Percentiles rank a stretch among this genome's conserved stretches.
Evolutionary conservation across 1,140 invertebrate species (phyloP).

Genomic region (Zeugodacus cucurbitae): DNA sequence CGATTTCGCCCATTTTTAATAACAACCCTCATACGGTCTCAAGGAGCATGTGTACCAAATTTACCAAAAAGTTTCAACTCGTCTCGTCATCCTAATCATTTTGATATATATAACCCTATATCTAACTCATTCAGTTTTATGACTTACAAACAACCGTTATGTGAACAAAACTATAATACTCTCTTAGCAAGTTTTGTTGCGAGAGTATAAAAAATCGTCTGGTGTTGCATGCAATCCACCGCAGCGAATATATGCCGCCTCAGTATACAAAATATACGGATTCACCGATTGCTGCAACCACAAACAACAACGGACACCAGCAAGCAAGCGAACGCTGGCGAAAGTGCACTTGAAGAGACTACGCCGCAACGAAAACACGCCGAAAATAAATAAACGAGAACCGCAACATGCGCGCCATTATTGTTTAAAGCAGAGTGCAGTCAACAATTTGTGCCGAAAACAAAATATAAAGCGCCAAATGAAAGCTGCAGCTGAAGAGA

Average conservation of each 20-base stretch:
- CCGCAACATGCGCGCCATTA: not conserved
- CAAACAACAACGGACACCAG: not conserved
- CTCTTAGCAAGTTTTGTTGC: no score
- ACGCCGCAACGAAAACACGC: not conserved
- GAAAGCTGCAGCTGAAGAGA: not conserved
- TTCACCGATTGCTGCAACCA: slow-evolving; percentile 1
- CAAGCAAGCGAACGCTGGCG: not conserved
- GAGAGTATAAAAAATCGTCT: not conserved
- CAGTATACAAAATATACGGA: not conserved
- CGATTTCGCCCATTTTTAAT: no score
- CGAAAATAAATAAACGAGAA: not conserved
- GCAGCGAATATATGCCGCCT: not conserved
- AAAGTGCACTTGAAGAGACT: not conserved
- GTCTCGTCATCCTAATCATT: no score
- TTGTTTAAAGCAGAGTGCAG: not conserved
- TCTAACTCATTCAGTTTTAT: no score
- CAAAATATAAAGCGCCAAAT: not conserved
- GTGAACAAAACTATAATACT: no score
- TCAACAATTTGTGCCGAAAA: slow-evolving; percentile 13
- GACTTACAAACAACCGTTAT: no score
- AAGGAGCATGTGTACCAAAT: no score
- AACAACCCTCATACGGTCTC: no score
- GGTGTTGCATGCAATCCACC: not conserved
- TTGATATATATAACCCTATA: no score
- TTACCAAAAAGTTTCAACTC: no score